A percentile compares a stretch with the other conserved stretches of the same genome.
Evolutionary conservation across 2,113 vertebrate genomes (phyloP).

Genomic region (Meriones unguiculatus): DNA sequence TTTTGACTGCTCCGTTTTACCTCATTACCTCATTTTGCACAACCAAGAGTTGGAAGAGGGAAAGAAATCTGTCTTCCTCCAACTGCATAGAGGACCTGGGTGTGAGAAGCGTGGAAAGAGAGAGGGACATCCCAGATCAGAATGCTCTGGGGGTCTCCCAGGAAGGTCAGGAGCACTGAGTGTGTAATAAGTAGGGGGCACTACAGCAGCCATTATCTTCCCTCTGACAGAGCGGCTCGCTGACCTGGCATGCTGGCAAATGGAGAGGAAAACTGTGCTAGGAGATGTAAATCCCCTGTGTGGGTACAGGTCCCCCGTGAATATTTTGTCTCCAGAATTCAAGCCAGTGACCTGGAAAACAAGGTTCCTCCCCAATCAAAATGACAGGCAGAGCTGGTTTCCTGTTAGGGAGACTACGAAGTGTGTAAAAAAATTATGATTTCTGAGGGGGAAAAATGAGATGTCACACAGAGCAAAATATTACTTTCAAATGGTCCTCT

Average conservation of each 20-base stretch:
- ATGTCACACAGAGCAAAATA: slow-evolving; percentile 94
- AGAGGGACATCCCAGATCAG: slow-evolving; percentile 84
- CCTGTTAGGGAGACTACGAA: slow-evolving; percentile 89
- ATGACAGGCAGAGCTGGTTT: slow-evolving; percentile 92
- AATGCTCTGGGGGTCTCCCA: slow-evolving; percentile 88
- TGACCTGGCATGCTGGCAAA: slow-evolving; percentile 97
- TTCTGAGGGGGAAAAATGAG: slow-evolving; percentile 92
- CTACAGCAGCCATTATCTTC: slow-evolving; percentile 93
- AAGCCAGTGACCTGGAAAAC: slow-evolving; percentile 93
- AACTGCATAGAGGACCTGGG: slow-evolving; percentile 25
- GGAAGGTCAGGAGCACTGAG: slow-evolving; percentile 95
- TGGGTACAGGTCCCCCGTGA: slow-evolving; percentile 89
- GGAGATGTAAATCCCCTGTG: slow-evolving; percentile 94
- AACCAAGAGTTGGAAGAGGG: not conserved
- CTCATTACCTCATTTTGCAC: not conserved
- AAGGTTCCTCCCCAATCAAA: slow-evolving; percentile 92
- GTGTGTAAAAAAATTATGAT: slow-evolving; percentile 97
- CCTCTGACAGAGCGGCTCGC: slow-evolving; percentile 90
- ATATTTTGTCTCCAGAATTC: slow-evolving; percentile 92
- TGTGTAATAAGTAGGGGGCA: slow-evolving; percentile 93
- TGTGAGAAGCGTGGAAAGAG: slow-evolving; percentile 65
- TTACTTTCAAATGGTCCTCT: slow-evolving; percentile 93
- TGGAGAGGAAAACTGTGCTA: slow-evolving; percentile 95
- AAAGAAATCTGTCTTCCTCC: not conserved
- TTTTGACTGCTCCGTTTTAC: not conserved